Conservation (phyloP, 2,888 invertebrate genomes). For the Vandiemenella viatica region DNA sequence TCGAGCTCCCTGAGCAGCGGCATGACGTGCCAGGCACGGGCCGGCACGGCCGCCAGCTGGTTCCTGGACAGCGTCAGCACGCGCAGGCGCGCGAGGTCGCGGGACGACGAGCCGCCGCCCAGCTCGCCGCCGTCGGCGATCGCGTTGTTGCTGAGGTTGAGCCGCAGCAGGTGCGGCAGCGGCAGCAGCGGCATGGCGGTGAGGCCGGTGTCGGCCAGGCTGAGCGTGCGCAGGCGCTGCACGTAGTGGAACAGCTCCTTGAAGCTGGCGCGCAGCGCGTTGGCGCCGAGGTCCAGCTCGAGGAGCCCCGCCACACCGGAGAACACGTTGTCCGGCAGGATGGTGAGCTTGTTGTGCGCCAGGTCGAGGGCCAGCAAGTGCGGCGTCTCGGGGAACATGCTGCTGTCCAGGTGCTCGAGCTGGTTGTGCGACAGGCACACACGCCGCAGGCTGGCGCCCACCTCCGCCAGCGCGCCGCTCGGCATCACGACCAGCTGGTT, state of each 20-base stretch:
- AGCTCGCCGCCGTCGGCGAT: constrained; percentile 23
- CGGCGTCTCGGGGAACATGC: constrained; percentile 24
- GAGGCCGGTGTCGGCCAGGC: constrained; percentile 23
- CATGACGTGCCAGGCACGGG: constrained; percentile 24
- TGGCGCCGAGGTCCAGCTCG: constrained; percentile 24
- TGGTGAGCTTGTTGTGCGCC: constrained; percentile 23
- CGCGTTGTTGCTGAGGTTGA: constrained; percentile 24
- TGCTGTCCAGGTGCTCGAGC: constrained; percentile 26
- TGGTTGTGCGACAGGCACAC: constrained; percentile 26
- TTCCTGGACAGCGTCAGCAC: constrained; percentile 25
- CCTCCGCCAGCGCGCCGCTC: constrained; percentile 17
- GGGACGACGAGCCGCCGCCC: constrained; percentile 20
- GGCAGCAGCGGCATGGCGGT: constrained; percentile 24
- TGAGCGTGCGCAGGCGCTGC: constrained; percentile 24
- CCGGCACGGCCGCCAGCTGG: constrained; percentile 21
- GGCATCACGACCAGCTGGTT: constrained; percentile 21
- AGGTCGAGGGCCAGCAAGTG: constrained; percentile 24
- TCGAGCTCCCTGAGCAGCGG: constrained; percentile 24
- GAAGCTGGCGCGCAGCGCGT: constrained; percentile 25
- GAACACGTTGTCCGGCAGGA: constrained; percentile 27
- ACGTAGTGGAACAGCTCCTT: constrained; percentile 27
- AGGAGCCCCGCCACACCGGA: constrained; percentile 22
- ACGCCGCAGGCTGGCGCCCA: constrained; percentile 18
- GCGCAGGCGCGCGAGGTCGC: constrained; percentile 22
- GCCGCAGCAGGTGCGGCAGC: constrained; percentile 23